Evolutionary conservation across 2,888 invertebrate species (phyloP).

Genomic region (Gerris lacustris): DNA sequence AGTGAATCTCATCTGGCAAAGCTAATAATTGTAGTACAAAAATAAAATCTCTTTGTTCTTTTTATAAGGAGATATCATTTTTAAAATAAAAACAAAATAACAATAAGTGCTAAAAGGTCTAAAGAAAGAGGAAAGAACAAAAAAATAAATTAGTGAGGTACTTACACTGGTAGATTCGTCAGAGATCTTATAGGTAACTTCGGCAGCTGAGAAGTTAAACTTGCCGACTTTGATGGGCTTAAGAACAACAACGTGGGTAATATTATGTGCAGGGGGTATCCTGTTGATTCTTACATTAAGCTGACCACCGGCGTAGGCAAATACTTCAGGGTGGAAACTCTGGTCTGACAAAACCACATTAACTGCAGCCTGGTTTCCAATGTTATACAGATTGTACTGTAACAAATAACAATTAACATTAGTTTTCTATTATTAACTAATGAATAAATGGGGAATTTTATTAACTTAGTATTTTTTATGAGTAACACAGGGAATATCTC

Average conservation of each 20-base stretch:
- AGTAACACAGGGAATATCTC: too few relatives aligned
- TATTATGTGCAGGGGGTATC: slow-evolving; percentile 85
- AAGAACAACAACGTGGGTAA: slow-evolving; percentile 84
- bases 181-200: slow-evolving; percentile 72
- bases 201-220: slow-evolving; percentile 94
- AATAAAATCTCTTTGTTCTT: too few relatives aligned
- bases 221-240: slow-evolving; percentile 81
- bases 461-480: background rate
- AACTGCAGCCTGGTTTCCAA: slow-evolving; percentile 81
- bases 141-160: slow-evolving; percentile 2
- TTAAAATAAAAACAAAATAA: too few relatives aligned
- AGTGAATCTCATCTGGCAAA: too few relatives aligned
- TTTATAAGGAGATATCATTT: too few relatives aligned
- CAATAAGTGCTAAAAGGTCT: too few relatives aligned
- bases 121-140: too few relatives aligned
- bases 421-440: background rate
- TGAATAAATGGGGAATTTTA: background rate
- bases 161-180: slow-evolving; percentile 66
- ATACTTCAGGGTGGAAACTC: slow-evolving; percentile 84
- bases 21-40: too few relatives aligned
- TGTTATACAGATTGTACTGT: slow-evolving; percentile 78
- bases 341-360: slow-evolving; percentile 79
- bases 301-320: slow-evolving; percentile 79
- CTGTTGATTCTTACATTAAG: slow-evolving; percentile 70
- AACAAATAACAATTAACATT: slow-evolving; percentile 23